A percentile compares a stretch with the other conserved stretches of the same genome.
These are phyloP conservation scores for Vanessa tameamea DNA, from an alignment of 1,140 invertebrate species.

Conservation along the genomic window DNA sequence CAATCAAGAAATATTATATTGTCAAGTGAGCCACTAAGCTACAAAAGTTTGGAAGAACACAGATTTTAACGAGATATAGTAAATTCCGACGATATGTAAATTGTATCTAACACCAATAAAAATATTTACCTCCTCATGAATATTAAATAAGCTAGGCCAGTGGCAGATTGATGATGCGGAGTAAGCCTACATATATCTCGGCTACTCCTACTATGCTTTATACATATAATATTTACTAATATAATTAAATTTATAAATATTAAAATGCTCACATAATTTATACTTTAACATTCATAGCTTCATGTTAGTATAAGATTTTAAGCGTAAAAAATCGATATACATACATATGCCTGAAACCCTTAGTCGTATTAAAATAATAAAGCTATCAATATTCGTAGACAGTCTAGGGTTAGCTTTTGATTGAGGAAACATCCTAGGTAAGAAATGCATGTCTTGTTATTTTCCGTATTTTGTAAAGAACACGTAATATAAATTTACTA, in stretches of 20 bases:
- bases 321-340: constrained; percentile 9
- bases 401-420: too few species aligned
- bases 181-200: not conserved
- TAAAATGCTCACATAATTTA: constrained; percentile 1
- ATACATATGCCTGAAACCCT: constrained; percentile 14
- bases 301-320: constrained; percentile 5
- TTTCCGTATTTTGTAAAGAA: too few species aligned
- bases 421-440: too few species aligned
- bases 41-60: constrained; percentile 72
- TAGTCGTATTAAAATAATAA: not conserved
- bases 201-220: not conserved
- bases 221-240: constrained; percentile 5
- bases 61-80: constrained; percentile 61
- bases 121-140: constrained; percentile 42
- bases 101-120: constrained; percentile 67
- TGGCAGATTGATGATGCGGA: constrained; percentile 1
- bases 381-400: not conserved
- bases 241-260: constrained; percentile 7
- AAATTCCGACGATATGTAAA: constrained; percentile 64
- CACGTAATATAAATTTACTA: too few species aligned
- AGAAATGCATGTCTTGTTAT: too few species aligned
- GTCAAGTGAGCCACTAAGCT: constrained; percentile 68
- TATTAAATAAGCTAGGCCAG: constrained; percentile 47
- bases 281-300: constrained; percentile 3
- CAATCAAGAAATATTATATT: constrained; percentile 54